Base-by-base conservation (phyloP, 2,113 vertebrate genomes). In the Steatornis caripensis region DNA sequence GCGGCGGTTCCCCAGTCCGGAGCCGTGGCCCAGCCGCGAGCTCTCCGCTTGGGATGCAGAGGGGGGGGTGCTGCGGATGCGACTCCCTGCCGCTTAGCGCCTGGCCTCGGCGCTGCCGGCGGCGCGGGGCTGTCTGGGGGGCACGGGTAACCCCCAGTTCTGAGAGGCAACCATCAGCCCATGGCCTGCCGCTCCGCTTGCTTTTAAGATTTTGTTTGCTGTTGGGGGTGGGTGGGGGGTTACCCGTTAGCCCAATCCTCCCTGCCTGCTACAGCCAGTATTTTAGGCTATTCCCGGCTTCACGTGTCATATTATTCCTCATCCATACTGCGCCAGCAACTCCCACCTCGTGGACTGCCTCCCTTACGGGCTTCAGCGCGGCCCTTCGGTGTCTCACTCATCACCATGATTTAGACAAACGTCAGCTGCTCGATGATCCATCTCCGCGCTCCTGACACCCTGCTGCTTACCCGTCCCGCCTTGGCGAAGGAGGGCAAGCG, bases 51-150 rank as follows among this genome's bases (percentile, higher is more conserved):
- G 46, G 74, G 74, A n/a, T 37, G 74, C n/a, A 34, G 65, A 11
- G 21, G 24, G 36, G 30, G 39, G 64, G 14, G 14, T 10, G 37
- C 57, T 43, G 39, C 2, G 51, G 36, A 3, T 19, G 22, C 8
- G 1, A 5, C 4, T 9, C 2, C 32, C 32, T n/a, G n/a, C 15
- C 1, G 0, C 21, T 4, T 11, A 3, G 8, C 17, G 30, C 61
- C n/a, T 4, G 22, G 27, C 18, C 51, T 37, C 2, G 6, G 49
- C 4, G 1, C 30, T 4, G 3, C 66, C 32, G 34, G 26, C 53
- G 58, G n/a, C n/a, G 20, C 1, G 1, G 84, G 54, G 34, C 29
- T 74, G 23, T 5, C 37, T 15, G 11, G 39, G 24, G 45, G 26
- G 41, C 51, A 43, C 45, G 22, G 1, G 51, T 9, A 10, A 11